phyloP scores from a whole-genome alignment of 2,888 invertebrate species.

The Aphrophora alni region DNA sequence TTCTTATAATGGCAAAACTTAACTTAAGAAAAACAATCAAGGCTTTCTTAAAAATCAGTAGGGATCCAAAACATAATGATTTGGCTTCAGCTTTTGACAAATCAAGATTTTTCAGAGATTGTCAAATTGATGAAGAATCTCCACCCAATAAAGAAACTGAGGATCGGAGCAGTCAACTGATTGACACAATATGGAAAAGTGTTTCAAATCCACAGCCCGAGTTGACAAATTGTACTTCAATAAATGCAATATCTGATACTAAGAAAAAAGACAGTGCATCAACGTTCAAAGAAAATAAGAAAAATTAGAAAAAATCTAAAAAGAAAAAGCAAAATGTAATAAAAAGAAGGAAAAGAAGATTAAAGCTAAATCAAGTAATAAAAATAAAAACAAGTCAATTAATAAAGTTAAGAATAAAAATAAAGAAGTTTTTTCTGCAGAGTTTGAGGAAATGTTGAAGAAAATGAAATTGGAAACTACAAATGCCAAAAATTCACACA shows the following conservation, averaged over 20 bases:
- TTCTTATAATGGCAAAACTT: conserved; percentile 24
- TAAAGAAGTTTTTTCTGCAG: not conserved
- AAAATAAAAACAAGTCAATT: not conserved
- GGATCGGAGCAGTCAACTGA: not conserved
- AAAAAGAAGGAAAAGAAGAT: not conserved
- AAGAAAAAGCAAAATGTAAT: not conserved
- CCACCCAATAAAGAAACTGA: not conserved
- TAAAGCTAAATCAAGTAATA: conserved; percentile 4
- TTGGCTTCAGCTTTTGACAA: conserved; percentile 15
- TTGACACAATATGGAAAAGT: conserved; percentile 2
- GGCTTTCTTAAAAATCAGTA: conserved; percentile 23
- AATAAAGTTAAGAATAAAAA: not conserved
- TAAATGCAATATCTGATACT: not conserved
- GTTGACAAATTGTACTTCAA: not conserved
- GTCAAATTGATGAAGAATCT: not conserved
- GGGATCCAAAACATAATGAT: conserved; percentile 12
- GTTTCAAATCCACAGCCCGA: conserved; percentile 11
- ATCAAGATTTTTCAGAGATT: conserved; percentile 4
- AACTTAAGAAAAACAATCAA: conserved; percentile 22
- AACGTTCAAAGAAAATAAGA: not conserved
- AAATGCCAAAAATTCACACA: not conserved
- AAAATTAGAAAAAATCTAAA: conserved; percentile 10
- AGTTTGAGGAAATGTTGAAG: not conserved
- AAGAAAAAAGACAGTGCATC: too few relatives aligned
- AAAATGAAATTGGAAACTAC: not conserved